Percentiles rank a stretch among this genome's conserved stretches.
Evolutionary conservation across 2,888 invertebrate species (phyloP).

Genomic region (Exocentrus adspersus): DNA sequence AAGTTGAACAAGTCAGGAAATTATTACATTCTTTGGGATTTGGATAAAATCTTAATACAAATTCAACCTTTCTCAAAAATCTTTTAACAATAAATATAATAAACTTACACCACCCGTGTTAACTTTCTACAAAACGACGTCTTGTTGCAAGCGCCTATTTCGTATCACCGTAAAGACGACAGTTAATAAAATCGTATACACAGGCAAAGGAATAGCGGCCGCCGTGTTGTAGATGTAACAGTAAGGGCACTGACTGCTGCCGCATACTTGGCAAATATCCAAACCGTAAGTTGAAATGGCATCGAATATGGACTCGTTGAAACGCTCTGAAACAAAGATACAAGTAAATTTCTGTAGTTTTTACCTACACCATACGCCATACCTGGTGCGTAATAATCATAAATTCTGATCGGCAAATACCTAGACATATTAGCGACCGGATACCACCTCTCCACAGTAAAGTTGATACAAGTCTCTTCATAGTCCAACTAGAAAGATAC

Average conservation of each 20-base stretch:
- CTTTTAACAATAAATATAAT: conserved; percentile 31
- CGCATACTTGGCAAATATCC: conserved; percentile 94
- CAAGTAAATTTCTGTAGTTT: too few relatives aligned
- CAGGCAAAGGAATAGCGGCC: conserved; percentile 53
- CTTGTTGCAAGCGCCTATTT: conserved; percentile 48
- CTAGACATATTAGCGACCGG: conserved; percentile 97
- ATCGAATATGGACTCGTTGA: conserved; percentile 92
- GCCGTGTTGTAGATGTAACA: conserved; percentile 86
- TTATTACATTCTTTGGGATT: conserved; percentile 20
- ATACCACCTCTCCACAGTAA: conserved; percentile 93
- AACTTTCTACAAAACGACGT: conserved; percentile 39
- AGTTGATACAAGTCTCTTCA: conserved; percentile 89
- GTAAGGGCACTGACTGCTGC: conserved; percentile 93
- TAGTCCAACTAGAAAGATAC: conserved; percentile 74
- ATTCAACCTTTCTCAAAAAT: conserved; percentile 27
- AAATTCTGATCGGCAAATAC: conserved; percentile 88
- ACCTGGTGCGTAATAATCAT: conserved; percentile 98
- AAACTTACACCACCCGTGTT: conserved; percentile 22
- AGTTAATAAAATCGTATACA: conserved; percentile 51
- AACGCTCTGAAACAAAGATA: conserved; percentile 75
- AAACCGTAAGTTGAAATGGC: conserved; percentile 85
- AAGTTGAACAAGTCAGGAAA: neutral
- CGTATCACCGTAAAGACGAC: conserved; percentile 50
- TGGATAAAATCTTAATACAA: conserved; percentile 28
- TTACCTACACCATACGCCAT: too few relatives aligned